Evolutionary conservation across 53 echinoderm and acorn worm genomes (phyloP).

Genomic region (Holothuria leucospilota): DNA sequence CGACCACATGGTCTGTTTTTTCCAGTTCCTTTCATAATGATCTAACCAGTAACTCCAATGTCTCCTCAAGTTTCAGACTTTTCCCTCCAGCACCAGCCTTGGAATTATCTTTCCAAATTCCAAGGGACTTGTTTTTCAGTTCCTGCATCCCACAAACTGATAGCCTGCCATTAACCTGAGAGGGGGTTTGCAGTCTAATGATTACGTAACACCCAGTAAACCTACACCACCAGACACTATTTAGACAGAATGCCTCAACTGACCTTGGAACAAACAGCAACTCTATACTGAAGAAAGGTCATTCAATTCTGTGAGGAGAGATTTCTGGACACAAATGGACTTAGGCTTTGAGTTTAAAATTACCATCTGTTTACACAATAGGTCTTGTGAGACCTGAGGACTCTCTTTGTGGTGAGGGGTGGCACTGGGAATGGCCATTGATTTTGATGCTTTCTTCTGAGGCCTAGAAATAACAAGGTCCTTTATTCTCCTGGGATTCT

Average conservation of each 20-base stretch:
- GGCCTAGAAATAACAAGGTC: no score
- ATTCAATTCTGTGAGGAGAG: constrained; percentile 3
- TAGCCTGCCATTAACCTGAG: constrained; percentile 23
- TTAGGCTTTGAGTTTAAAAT: constrained; percentile 12
- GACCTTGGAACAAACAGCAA: constrained; percentile 11
- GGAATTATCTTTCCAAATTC: constrained; percentile 4
- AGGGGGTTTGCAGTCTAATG: neutral
- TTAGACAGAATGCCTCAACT: constrained; percentile 9
- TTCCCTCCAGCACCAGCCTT: neutral
- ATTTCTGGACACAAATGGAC: constrained; percentile 1
- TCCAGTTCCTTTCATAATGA: no score
- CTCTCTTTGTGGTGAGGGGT: constrained; percentile 2
- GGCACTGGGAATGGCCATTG: neutral
- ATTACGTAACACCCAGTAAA: neutral
- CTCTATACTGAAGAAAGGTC: constrained; percentile 18
- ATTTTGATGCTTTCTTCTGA: no score
- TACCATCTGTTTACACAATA: constrained; percentile 22
- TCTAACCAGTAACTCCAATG: no score
- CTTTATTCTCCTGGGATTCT: no score
- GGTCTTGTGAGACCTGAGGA: constrained; percentile 8
- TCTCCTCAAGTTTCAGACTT: no score
- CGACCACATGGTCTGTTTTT: no score
- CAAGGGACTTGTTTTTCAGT: constrained; percentile 29
- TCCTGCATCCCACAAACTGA: neutral
- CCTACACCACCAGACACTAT: neutral